A percentile compares a stretch with the other conserved stretches of the same genome.
These are phyloP conservation scores for Orchesellides sinensis DNA, from an alignment of 2,888 invertebrate genomes.

Conservation along the genomic window DNA sequence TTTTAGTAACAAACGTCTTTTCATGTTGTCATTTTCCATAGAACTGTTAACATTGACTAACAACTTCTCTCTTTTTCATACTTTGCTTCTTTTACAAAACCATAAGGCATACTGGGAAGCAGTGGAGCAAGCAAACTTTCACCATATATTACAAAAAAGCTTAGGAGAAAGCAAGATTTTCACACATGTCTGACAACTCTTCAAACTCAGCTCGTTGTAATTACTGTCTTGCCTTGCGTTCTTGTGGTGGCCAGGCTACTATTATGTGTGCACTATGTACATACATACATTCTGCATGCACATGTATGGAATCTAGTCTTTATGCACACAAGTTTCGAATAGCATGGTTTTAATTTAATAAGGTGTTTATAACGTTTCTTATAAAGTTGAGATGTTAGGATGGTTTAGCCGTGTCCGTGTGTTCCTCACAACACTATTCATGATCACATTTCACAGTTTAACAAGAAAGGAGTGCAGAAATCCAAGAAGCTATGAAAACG, in stretches of 20 bases:
- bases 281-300: no score
- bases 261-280: not conserved
- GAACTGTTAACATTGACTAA: conserved; percentile 43
- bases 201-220: conserved; percentile 36
- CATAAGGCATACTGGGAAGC: conserved; percentile 17
- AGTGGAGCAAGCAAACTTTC: conserved; percentile 67
- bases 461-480: no score
- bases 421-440: no score
- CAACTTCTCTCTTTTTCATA: conserved; percentile 26
- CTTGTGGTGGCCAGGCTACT: no score
- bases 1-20: conserved; percentile 23
- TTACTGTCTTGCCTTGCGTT: not conserved
- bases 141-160: conserved; percentile 64
- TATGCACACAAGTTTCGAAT: no score
- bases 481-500: no score
- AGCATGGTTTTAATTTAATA: no score
- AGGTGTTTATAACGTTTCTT: no score
- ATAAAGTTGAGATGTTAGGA: no score
- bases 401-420: no score
- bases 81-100: conserved; percentile 22
- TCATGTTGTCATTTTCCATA: conserved; percentile 29
- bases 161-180: conserved; percentile 22
- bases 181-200: conserved; percentile 39
- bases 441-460: no score
- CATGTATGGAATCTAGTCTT: no score